phyloP scores from a whole-genome alignment of 2,888 invertebrate species.

The Pristionchus entomophagus region DNA sequence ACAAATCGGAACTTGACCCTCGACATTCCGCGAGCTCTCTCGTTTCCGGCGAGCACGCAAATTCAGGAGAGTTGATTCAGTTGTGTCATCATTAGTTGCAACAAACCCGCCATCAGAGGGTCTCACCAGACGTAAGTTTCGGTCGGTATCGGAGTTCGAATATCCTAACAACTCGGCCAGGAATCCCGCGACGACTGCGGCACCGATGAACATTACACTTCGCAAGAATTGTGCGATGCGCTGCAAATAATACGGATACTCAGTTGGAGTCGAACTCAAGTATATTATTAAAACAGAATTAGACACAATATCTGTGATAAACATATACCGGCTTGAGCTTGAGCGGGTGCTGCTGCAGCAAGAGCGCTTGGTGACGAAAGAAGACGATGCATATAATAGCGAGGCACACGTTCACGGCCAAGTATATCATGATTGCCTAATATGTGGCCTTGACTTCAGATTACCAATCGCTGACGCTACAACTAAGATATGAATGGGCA shows the following conservation, averaged over 20 bases:
- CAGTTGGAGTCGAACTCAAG: not conserved
- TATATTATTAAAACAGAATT: not conserved
- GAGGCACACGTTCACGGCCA: not conserved
- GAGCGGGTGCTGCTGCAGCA: not conserved
- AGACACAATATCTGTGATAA: no score
- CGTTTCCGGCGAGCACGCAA: no score
- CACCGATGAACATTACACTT: no score
- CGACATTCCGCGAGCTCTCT: no score
- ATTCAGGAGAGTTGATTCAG: no score
- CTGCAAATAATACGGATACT: not conserved
- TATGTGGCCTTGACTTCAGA: not conserved
- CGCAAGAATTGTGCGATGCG: not conserved
- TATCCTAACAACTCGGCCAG: no score
- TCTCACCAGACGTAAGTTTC: no score
- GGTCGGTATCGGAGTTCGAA: no score
- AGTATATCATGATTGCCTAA: not conserved
- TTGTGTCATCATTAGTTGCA: no score
- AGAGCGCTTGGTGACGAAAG: not conserved
- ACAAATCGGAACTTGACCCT: no score
- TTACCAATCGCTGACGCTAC: not conserved
- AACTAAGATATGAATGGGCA: not conserved
- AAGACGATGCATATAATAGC: not conserved
- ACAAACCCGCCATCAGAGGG: no score
- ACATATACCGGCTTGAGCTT: not conserved
- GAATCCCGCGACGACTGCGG: no score